Base-by-base conservation (phyloP, 2,797 vertebrate genomes). In the Anolis apletophallus region DNA sequence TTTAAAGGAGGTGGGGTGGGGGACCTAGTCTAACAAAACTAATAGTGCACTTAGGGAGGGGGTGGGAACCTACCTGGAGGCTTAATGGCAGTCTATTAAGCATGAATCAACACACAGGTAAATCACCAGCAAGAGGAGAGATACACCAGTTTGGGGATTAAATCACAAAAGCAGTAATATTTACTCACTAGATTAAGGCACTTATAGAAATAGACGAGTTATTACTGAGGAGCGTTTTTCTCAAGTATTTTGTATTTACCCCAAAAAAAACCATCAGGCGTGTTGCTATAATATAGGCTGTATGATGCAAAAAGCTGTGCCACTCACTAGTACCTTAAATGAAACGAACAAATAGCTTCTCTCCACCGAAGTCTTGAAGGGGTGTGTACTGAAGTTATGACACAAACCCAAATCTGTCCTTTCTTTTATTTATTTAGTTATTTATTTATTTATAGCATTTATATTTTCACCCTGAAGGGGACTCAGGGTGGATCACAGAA, bases 91-190 rank as follows among this genome's bases (percentile, higher is more conserved):
- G 93, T 89, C 91, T 93, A 94, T 94, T 94, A 94, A 95, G 93
- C 89, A 91, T 94, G 94, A 95, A 95, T 95, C 95, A 95, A 94
- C 94, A 94, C 91, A 94, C 94, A 95, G 92, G 94, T 89, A 95
- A 94, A 67, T 69, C 57, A 13, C 91, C 87, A 92, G 90, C 86
- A 94, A 95, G 75, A 87, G 84, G 87, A 94, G 89, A 95, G 93
- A 94, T 92, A 94, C 50, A 87, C 91, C 91, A 93, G 87, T 87
- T 94, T 91, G 91, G 91, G 94, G 94, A 95, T 95, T 95, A 95
- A 54, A 94, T 89, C 90, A 94, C 93, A 94, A 95, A 87, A 94
- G 87, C 88, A 90, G 91, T 91, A 94, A 94, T 95, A 94, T 94
- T 94, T 94, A 95, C 93, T 92, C 92, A 94, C 5, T 86, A 94